Percentiles rank a stretch among this genome's conserved stretches.
These are phyloP conservation scores for Champsocephalus esox DNA, from an alignment of 2,797 vertebrate genomes.

Conservation along the genomic window DNA sequence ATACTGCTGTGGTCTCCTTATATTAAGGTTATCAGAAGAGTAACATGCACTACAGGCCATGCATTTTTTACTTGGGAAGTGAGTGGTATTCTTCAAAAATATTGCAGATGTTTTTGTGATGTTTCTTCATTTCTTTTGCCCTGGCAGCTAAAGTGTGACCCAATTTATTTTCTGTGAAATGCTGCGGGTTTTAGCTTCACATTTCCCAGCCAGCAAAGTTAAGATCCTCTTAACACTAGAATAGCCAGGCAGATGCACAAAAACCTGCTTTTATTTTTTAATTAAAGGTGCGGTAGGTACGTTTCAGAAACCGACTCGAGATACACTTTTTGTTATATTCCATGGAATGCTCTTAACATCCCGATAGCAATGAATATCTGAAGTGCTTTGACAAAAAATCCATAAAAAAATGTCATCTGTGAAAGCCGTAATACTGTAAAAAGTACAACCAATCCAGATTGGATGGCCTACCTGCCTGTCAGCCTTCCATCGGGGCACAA, in stretches of 20 bases:
- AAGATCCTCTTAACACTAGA: conserved; percentile 23
- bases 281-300: no score
- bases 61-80: conserved; percentile 21
- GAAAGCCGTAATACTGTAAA: no score
- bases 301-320: no score
- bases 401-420: no score
- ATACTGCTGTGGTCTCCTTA: conserved; percentile 3
- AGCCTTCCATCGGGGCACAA: no score
- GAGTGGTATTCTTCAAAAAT: conserved; percentile 33
- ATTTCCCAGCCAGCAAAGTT: conserved; percentile 13
- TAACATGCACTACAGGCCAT: background rate
- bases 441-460: no score
- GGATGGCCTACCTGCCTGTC: no score
- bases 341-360: no score
- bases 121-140: conserved; percentile 50
- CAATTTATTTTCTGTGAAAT: conserved; percentile 46
- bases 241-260: background rate
- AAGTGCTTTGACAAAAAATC: no score
- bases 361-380: no score
- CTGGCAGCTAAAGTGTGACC: conserved; percentile 52
- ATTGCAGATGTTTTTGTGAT: conserved; percentile 32
- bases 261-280: background rate
- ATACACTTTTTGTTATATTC: no score
- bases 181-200: conserved; percentile 17
- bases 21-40: background rate